These are phyloP conservation scores for Thymelicus acteon DNA, from an alignment of 2,888 invertebrate species.

Conservation along the genomic window DNA sequence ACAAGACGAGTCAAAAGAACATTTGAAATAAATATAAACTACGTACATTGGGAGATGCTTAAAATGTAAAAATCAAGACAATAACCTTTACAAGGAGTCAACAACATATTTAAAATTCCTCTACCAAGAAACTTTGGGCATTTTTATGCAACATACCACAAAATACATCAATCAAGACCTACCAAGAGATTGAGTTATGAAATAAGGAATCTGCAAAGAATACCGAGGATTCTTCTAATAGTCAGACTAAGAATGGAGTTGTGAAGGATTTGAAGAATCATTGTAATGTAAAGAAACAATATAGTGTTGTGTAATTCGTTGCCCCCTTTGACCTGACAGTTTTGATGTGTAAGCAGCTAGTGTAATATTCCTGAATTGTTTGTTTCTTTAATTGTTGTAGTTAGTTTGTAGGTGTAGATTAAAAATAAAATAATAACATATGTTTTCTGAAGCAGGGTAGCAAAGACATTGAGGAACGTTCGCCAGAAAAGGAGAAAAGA, in stretches of 20 bases:
- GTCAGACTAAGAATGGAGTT: neutral
- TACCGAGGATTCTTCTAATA: neutral
- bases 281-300: conserved; percentile 11
- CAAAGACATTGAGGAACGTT: conserved; percentile 85
- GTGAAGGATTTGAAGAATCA: conserved; percentile 1
- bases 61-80: no score
- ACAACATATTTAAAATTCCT: no score
- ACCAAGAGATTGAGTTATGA: no score
- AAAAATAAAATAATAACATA: conserved; percentile 25
- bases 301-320: conserved; percentile 57
- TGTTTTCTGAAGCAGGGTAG: conserved; percentile 79
- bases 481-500: conserved; percentile 90
- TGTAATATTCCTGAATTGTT: neutral
- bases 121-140: no score
- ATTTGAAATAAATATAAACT: no score
- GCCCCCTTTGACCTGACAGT: conserved; percentile 59
- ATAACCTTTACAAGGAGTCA: no score
- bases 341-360: no score
- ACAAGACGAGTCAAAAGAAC: no score
- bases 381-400: neutral
- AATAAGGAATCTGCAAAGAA: no score
- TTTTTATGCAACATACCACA: no score
- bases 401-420: neutral
- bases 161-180: no score
- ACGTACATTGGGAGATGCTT: no score